A percentile compares a stretch with the other conserved stretches of the same genome.
phyloP scores from a whole-genome alignment of 2,888 invertebrate species.

The Dryococelus australis region DNA sequence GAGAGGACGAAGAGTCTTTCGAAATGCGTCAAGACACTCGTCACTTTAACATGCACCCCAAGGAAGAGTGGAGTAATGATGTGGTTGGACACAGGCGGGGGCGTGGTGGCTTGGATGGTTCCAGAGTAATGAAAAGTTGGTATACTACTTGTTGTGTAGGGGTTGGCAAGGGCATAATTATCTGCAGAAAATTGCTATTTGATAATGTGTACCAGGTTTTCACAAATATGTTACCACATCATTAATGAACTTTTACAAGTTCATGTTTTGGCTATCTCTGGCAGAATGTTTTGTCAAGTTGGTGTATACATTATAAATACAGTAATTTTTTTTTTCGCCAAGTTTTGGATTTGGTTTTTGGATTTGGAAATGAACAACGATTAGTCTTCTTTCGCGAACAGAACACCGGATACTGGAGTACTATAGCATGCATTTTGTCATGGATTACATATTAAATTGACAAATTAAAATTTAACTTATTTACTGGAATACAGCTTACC shows the following conservation, averaged over 20 bases:
- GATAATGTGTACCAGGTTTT: neutral
- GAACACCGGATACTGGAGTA: neutral
- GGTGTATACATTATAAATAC: neutral
- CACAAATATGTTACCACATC: neutral
- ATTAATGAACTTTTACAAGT: no score
- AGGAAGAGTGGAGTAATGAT: neutral
- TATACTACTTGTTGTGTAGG: neutral
- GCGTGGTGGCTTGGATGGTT: neutral
- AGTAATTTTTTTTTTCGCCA: no score
- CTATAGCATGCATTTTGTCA: neutral
- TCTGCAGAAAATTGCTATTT: neutral
- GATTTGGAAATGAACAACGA: no score
- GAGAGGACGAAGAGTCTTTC: neutral
- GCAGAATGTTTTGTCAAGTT: neutral
- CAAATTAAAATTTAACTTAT: no score
- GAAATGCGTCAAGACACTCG: neutral
- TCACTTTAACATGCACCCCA: conserved; percentile 6
- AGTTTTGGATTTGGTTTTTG: no score
- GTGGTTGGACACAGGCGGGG: neutral
- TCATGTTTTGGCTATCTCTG: no score
- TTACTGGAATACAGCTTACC: no score
- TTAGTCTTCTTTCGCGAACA: neutral
- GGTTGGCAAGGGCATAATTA: neutral
- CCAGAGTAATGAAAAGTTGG: conserved; percentile 1
- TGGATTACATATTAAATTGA: neutral